Evolutionary conservation across 2,888 invertebrate species (phyloP).

Genomic region (Pseudococcus jackbeardsleyi): DNA sequence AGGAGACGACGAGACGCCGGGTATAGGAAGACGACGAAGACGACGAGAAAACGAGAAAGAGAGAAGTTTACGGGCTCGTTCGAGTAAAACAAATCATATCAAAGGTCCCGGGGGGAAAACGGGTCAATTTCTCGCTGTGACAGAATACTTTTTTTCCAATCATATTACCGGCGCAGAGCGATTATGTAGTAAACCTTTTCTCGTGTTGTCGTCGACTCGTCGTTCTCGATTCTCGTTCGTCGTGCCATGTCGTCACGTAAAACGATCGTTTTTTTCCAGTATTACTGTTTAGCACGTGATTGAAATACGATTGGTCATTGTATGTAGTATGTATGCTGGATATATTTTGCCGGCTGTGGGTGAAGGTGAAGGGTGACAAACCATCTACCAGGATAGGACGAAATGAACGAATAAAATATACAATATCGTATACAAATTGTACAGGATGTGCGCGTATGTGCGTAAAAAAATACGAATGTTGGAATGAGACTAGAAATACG

Average conservation of each 20-base stretch:
- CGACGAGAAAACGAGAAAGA: conserved; percentile 31
- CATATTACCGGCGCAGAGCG: conserved; percentile 46
- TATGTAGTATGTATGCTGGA: background rate
- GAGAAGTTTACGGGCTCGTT: conserved; percentile 57
- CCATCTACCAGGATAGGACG: background rate
- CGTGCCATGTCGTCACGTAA: conserved; percentile 58
- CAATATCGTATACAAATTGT: conserved; percentile 17
- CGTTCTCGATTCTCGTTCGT: background rate
- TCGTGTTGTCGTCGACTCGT: background rate
- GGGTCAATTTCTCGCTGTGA: conserved; percentile 62
- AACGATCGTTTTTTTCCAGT: conserved; percentile 56
- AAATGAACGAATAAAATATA: conserved; percentile 1
- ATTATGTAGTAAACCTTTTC: conserved; percentile 25
- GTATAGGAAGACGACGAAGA: background rate
- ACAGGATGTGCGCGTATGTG: background rate
- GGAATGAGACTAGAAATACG: background rate
- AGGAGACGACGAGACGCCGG: background rate
- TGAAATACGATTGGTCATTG: conserved; percentile 57
- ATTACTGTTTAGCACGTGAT: conserved; percentile 62
- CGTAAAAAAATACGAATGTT: background rate
- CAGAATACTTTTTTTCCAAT: conserved; percentile 62
- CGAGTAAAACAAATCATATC: conserved; percentile 63
- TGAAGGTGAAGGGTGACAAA: background rate
- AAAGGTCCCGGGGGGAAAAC: conserved; percentile 60
- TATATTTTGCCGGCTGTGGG: background rate